Evolutionary conservation across 2,797 vertebrate species (phyloP).

Genomic region (Helostoma temminkii): DNA sequence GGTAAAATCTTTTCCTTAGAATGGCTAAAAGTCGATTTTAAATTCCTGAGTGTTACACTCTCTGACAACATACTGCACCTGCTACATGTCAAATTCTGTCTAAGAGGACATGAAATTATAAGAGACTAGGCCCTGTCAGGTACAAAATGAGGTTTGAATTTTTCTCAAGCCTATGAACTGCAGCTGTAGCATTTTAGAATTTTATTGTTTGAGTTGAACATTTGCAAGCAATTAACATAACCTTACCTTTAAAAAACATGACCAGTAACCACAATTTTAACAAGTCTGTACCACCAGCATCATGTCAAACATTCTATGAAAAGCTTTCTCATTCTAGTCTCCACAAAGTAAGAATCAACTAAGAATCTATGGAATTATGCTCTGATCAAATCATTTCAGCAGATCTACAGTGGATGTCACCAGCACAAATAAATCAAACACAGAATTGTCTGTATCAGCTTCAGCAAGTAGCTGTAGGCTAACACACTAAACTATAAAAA

Average conservation of each 20-base stretch:
- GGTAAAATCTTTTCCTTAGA: too few relatives aligned
- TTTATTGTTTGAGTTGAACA: too few relatives aligned
- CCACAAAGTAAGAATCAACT: slow-evolving; percentile 35
- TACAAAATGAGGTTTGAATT: neutral
- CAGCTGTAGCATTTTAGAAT: neutral
- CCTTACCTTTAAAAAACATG: too few relatives aligned
- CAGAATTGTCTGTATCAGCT: neutral
- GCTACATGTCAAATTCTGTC: too few relatives aligned
- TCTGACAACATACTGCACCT: neutral
- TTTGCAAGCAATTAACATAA: too few relatives aligned
- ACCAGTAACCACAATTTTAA: too few relatives aligned
- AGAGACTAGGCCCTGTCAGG: neutral
- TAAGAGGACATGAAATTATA: neutral
- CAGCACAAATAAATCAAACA: slow-evolving; percentile 24
- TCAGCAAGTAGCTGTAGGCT: slow-evolving; percentile 12
- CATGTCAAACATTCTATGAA: neutral
- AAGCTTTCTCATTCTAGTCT: slow-evolving; percentile 5
- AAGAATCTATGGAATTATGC: slow-evolving; percentile 27
- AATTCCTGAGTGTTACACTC: too few relatives aligned
- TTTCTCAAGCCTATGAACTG: neutral
- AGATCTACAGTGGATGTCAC: slow-evolving; percentile 41
- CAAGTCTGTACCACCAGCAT: neutral
- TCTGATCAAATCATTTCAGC: slow-evolving; percentile 58
- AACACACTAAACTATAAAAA: slow-evolving; percentile 6
- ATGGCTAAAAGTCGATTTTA: too few relatives aligned